Base-by-base conservation (phyloP, 1,140 invertebrate species). In the Brachionus rubens region DNA sequence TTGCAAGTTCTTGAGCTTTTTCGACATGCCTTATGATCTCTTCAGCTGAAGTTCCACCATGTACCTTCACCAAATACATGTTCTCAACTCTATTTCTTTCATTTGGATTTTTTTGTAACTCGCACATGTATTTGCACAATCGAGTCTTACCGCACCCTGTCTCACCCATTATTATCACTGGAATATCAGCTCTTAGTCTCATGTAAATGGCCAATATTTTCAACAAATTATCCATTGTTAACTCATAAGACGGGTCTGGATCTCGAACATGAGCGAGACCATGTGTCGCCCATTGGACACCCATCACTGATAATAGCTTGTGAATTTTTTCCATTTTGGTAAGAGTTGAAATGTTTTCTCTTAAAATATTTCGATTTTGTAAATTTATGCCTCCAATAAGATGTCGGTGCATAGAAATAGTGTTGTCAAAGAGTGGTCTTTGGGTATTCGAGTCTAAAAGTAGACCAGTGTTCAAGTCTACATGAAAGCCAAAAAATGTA, bases 81-180 rank as follows among this genome's bases (percentile, higher is more conserved):
- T 65, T 65, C 33, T 72, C 16, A 21, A 52, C 26, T 40, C 36
- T 50, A 24, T 28, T n/a, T 16, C 2, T 28, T 12, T 50, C 24
- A 54, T 54, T 21, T 19, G n/a, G 33, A 54, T 54, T 36, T 19
- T 54, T 48, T 28, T 50, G 28, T 12, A 72, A 72, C 19, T 72
- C 68, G n/a, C 46, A 48, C 46, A 72, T 50, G 12, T 50, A 72
- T 24, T 24, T 50, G 40, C 46, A 50, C 16, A 72, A 24, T 19
- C 68, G 24, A 3, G 68, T 72, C 26, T 83, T 83, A 30, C 82
- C 82, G 78, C 82, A 83, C 6, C 82, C 82, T 0, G 82, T 83
- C 70, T 83, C 82, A 14, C 82, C 82, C 82, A 83, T 83, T 33
- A 83, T 78, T 24, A 83, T 79, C 9, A 83, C 82, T 19, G 82